These are phyloP conservation scores for Triplophysa dalaica DNA, from an alignment of 2,113 vertebrate genomes.

Conservation along the genomic window DNA sequence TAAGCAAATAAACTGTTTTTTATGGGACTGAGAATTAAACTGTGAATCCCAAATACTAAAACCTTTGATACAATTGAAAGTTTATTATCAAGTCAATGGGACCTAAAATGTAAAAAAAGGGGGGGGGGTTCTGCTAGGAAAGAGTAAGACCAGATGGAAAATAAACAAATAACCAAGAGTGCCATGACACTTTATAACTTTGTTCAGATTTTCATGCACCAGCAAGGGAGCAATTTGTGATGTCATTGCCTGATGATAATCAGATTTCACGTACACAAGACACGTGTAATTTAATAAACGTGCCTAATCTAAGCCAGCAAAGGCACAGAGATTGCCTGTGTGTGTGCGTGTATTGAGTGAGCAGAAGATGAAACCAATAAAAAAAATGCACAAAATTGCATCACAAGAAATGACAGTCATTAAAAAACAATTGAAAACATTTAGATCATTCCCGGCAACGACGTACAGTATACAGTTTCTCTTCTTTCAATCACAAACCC, in stretches of 20 bases:
- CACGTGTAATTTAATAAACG: constrained; percentile 52
- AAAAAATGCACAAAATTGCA: background rate
- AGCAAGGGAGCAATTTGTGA: constrained; percentile 15
- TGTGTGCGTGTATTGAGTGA: background rate
- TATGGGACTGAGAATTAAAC: background rate
- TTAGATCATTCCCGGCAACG: no score
- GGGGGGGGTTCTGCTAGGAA: background rate
- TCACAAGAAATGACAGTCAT: no score
- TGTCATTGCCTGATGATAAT: constrained; percentile 43
- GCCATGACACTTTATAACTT: constrained; percentile 17
- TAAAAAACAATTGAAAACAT: background rate
- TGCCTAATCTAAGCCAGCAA: constrained; percentile 44
- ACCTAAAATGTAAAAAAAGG: background rate
- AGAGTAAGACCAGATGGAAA: background rate
- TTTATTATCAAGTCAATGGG: background rate
- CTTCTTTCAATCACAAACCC: no score
- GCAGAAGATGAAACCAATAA: background rate
- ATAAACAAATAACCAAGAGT: background rate
- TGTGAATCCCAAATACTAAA: background rate
- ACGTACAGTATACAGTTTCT: no score
- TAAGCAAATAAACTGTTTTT: background rate
- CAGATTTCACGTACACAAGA: constrained; percentile 52
- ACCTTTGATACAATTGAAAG: background rate
- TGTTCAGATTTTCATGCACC: constrained; percentile 24
- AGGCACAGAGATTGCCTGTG: constrained; percentile 1